These are phyloP conservation scores for Gymnocypris eckloni DNA, from an alignment of 2,797 vertebrate genomes.

Conservation along the genomic window DNA sequence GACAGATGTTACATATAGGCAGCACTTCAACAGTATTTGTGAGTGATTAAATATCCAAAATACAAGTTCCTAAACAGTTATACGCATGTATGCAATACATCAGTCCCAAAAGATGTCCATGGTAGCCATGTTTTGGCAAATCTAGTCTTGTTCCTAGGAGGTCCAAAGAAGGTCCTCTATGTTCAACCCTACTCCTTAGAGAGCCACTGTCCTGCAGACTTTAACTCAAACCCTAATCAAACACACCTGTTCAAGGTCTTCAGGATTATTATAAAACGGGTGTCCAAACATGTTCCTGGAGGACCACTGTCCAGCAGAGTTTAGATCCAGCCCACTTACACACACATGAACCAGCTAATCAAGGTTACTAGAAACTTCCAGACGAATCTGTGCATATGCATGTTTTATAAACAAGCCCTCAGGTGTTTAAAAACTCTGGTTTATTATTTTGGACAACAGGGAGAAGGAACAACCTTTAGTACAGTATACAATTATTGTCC, in stretches of 20 bases:
- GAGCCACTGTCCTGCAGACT: background rate
- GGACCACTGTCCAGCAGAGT: background rate
- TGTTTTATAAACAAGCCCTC: background rate
- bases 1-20: conserved; percentile 57
- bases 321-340: background rate
- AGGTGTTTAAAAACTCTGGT: background rate
- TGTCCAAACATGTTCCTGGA: background rate
- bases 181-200: background rate
- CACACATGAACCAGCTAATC: background rate
- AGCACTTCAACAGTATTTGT: background rate
- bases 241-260: background rate
- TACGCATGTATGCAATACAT: background rate
- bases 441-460: background rate
- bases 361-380: background rate
- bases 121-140: background rate
- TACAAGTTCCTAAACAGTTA: background rate
- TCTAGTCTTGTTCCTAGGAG: background rate
- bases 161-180: background rate
- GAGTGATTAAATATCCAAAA: background rate
- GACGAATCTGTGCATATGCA: background rate
- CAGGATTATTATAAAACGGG: background rate
- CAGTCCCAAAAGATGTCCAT: background rate
- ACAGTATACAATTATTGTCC: background rate
- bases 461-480: background rate
- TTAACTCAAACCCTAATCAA: background rate